phyloP scores from a whole-genome alignment of 1,140 invertebrate genomes.

The Copidosoma floridanum region DNA sequence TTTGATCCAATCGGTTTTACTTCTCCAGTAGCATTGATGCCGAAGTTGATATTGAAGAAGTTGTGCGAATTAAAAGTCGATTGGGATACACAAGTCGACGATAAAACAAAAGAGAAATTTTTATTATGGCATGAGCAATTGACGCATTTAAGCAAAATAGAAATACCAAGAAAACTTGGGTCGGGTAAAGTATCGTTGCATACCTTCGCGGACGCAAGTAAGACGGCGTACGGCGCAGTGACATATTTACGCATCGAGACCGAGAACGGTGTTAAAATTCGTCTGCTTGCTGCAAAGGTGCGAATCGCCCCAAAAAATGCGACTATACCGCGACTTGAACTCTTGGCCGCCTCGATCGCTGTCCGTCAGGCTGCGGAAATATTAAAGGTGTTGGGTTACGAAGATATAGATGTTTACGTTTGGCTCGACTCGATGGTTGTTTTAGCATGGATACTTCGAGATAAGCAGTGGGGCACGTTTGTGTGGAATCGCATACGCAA shows the following conservation, averaged over 20 bases:
- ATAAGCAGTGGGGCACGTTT: conserved; percentile 22
- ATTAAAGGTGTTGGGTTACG: conserved; percentile 40
- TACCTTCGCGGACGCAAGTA: background rate
- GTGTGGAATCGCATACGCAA: conserved; percentile 21
- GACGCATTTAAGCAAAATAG: conserved; percentile 32
- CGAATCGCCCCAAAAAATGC: background rate
- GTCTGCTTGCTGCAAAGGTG: background rate
- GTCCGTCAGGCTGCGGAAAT: conserved; percentile 32
- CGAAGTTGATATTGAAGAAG: conserved; percentile 37
- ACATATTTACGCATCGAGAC: background rate
- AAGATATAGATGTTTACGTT: conserved; percentile 12
- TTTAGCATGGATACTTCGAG: conserved; percentile 12
- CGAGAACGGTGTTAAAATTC: conserved; percentile 21
- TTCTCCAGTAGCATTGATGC: conserved; percentile 31
- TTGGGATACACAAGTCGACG: conserved; percentile 31
- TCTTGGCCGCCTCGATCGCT: conserved; percentile 35
- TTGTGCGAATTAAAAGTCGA: conserved; percentile 28
- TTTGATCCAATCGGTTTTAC: conserved; percentile 44
- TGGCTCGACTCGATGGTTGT: conserved; percentile 11
- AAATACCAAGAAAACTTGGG: background rate
- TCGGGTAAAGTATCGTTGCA: background rate
- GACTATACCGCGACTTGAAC: conserved; percentile 12
- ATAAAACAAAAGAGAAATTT: background rate
- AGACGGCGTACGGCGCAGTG: background rate
- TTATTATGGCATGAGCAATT: conserved; percentile 35